Conservation (phyloP, 2,797 vertebrate species). For the Melanotaenia boesemani region DNA sequence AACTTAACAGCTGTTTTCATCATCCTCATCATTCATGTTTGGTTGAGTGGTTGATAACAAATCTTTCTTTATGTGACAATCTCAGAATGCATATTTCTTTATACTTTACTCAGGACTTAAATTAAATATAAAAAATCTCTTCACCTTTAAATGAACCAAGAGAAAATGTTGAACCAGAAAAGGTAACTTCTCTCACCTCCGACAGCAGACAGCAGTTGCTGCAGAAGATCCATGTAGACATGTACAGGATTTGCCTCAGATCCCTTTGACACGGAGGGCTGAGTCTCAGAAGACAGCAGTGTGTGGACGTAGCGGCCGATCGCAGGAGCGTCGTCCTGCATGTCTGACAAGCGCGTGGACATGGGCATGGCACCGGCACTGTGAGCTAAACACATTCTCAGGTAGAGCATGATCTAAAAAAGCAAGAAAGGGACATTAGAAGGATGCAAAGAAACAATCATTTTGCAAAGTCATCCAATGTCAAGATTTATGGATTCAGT, state of each 20-base stretch:
- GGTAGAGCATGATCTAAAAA: constrained; percentile 92
- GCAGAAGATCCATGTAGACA: constrained; percentile 93
- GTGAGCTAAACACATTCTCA: constrained; percentile 96
- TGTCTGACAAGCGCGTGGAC: constrained; percentile 90
- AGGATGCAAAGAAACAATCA: too few species aligned
- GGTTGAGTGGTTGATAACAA: too few species aligned
- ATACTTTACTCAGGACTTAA: too few species aligned
- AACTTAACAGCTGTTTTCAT: too few species aligned
- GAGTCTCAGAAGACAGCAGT: constrained; percentile 85
- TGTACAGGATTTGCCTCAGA: constrained; percentile 90
- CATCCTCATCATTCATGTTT: too few species aligned
- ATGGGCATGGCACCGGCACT: constrained; percentile 90
- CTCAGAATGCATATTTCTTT: too few species aligned
- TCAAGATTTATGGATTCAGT: neutral
- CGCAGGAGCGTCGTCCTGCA: constrained; percentile 96
- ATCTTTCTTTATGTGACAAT: too few species aligned
- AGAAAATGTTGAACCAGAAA: neutral
- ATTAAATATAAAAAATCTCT: neutral
- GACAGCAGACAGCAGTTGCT: constrained; percentile 93
- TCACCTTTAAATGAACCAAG: neutral
- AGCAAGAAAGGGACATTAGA: constrained; percentile 5
- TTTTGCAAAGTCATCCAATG: neutral
- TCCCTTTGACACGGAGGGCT: constrained; percentile 83
- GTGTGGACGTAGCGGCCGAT: constrained; percentile 91
- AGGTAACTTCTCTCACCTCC: constrained; percentile 84